A percentile compares a stretch with the other conserved stretches of the same genome.
phyloP scores from a whole-genome alignment of 2,113 vertebrate genomes.

The Dicaeum eximium region DNA sequence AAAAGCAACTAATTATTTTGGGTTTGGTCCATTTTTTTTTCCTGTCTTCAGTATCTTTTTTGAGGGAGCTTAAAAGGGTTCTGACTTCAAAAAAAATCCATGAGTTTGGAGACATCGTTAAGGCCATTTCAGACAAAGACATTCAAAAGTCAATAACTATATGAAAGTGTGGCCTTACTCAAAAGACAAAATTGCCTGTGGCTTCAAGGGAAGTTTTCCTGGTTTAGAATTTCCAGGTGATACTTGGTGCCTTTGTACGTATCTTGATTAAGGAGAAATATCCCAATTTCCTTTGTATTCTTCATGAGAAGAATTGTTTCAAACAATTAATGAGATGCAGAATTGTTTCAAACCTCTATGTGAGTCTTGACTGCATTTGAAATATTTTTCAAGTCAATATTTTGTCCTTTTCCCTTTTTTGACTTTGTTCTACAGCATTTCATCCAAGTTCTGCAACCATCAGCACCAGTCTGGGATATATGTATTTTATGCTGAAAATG shows the following conservation, averaged over 20 bases:
- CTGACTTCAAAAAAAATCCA: neutral
- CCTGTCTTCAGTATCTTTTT: neutral
- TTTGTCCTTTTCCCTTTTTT: neutral
- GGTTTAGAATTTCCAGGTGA: neutral
- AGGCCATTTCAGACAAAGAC: neutral
- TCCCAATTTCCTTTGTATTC: neutral
- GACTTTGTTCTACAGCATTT: slow-evolving; percentile 73
- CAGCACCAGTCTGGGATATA: slow-evolving; percentile 81
- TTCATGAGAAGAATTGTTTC: neutral
- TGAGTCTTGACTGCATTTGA: neutral
- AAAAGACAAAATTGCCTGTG: neutral
- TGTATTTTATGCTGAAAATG: slow-evolving; percentile 81
- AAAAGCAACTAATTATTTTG: neutral
- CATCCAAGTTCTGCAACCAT: slow-evolving; percentile 72
- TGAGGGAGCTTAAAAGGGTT: neutral
- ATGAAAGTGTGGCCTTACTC: neutral
- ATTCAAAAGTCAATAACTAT: neutral
- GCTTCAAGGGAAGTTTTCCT: neutral
- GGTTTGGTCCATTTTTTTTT: neutral
- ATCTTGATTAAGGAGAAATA: neutral
- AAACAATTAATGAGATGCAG: neutral
- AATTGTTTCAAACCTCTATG: neutral
- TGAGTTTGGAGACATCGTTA: neutral
- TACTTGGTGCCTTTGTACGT: neutral
- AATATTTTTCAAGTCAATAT: neutral